These are phyloP conservation scores for Leptodirus hochenwartii DNA, from an alignment of 2,888 invertebrate species.

Conservation along the genomic window DNA sequence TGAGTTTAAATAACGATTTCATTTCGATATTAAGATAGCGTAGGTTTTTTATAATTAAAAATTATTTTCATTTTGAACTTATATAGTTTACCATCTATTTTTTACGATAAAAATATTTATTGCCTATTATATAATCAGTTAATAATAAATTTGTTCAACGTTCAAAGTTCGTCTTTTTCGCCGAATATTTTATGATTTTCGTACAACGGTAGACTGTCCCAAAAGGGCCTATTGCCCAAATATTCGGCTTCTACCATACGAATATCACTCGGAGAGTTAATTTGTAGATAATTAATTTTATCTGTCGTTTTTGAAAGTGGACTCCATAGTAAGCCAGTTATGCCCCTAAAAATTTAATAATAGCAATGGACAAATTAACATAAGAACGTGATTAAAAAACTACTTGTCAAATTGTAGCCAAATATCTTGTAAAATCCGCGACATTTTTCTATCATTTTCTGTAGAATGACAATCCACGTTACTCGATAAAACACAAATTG, in stretches of 20 bases:
- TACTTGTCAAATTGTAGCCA: slow-evolving; percentile 35
- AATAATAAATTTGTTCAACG: background rate
- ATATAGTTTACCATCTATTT: no score
- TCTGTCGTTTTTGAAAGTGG: no score
- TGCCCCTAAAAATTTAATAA: no score
- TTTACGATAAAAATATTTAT: no score
- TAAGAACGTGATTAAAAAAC: no score
- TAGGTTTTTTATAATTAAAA: no score
- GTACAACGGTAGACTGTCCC: slow-evolving; percentile 38
- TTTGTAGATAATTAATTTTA: slow-evolving; percentile 33
- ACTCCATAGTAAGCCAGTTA: no score
- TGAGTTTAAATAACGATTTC: no score
- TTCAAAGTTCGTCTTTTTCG: slow-evolving; percentile 28
- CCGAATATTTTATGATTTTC: slow-evolving; percentile 35
- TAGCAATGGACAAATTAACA: no score
- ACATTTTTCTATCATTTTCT: slow-evolving; percentile 33
- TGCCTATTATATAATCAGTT: no score
- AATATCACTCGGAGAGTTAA: slow-evolving; percentile 28
- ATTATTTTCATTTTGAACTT: no score
- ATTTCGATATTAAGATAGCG: no score
- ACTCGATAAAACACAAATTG: slow-evolving; percentile 31
- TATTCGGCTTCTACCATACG: slow-evolving; percentile 29
- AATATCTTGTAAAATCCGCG: slow-evolving; percentile 32
- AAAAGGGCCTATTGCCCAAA: slow-evolving; percentile 38
- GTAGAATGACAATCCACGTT: slow-evolving; percentile 22